phyloP scores from a whole-genome alignment of 2,888 invertebrate species.

The Poecilus cupreus region DNA sequence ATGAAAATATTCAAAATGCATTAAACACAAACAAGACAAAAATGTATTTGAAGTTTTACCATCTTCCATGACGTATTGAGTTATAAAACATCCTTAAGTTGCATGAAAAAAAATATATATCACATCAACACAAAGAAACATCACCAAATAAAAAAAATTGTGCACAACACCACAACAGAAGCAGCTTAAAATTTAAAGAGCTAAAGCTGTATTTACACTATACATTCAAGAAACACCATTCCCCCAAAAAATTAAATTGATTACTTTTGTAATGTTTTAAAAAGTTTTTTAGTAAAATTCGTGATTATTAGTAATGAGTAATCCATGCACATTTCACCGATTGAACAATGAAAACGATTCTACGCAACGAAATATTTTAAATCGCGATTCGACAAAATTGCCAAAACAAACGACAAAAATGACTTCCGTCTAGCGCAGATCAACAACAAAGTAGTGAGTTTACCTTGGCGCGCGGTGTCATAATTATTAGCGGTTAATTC shows the following conservation, averaged over 20 bases:
- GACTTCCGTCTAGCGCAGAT: neutral
- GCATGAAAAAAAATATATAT: constrained; percentile 66
- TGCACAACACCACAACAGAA: neutral
- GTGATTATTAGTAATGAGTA: too few relatives aligned
- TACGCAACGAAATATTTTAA: neutral
- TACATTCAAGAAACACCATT: too few relatives aligned
- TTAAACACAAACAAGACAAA: constrained; percentile 45
- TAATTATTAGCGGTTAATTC: constrained; percentile 73
- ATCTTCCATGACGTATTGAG: constrained; percentile 70
- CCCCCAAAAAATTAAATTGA: too few relatives aligned
- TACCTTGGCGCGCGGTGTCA: constrained; percentile 67
- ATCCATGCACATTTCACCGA: too few relatives aligned
- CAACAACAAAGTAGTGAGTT: constrained; percentile 32
- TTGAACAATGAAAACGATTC: too few relatives aligned
- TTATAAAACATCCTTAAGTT: constrained; percentile 70
- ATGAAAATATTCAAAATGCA: neutral
- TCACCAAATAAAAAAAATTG: too few relatives aligned
- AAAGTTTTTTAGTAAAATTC: too few relatives aligned
- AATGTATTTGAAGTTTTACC: constrained; percentile 65
- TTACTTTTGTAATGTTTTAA: too few relatives aligned
- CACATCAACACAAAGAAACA: neutral
- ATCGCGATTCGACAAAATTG: too few relatives aligned
- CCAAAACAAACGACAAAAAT: neutral
- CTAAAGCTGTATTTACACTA: too few relatives aligned
- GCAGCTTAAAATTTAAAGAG: too few relatives aligned